These are phyloP conservation scores for Mareca strepera DNA, from an alignment of 2,797 vertebrate genomes.

Conservation along the genomic window DNA sequence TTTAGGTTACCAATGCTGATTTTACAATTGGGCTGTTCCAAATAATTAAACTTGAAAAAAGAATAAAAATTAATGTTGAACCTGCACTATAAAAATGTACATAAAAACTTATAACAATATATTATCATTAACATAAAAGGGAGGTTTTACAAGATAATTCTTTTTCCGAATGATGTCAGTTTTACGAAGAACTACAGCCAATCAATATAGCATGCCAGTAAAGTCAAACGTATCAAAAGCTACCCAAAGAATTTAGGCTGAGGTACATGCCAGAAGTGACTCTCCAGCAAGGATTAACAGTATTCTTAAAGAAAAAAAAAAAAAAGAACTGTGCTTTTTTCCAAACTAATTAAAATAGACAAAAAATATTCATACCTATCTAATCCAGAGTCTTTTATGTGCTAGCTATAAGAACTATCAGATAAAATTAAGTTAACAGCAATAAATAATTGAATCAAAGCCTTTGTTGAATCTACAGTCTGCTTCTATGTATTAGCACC, in stretches of 20 bases:
- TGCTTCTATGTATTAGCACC: background rate
- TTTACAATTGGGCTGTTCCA: background rate
- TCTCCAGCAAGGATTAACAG: background rate
- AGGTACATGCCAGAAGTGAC: background rate
- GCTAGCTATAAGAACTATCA: background rate
- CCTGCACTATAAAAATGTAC: background rate
- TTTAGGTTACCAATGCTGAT: background rate
- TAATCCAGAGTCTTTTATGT: background rate
- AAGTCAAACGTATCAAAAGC: background rate
- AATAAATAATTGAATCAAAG: background rate
- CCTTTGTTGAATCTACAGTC: background rate
- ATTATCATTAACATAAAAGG: background rate
- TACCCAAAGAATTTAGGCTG: background rate
- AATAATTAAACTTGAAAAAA: background rate
- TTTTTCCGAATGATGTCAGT: background rate
- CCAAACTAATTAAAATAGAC: background rate
- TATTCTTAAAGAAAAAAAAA: background rate
- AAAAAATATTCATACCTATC: background rate
- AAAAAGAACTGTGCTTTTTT: background rate
- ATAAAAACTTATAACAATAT: background rate
- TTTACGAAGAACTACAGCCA: background rate
- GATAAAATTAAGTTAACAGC: background rate
- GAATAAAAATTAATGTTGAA: background rate
- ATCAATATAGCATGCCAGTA: background rate
- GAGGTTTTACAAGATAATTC: background rate